Percentiles rank a stretch among this genome's conserved stretches.
Evolutionary conservation across 2,113 vertebrate genomes (phyloP).

Genomic region (Ophiodon elongatus): DNA sequence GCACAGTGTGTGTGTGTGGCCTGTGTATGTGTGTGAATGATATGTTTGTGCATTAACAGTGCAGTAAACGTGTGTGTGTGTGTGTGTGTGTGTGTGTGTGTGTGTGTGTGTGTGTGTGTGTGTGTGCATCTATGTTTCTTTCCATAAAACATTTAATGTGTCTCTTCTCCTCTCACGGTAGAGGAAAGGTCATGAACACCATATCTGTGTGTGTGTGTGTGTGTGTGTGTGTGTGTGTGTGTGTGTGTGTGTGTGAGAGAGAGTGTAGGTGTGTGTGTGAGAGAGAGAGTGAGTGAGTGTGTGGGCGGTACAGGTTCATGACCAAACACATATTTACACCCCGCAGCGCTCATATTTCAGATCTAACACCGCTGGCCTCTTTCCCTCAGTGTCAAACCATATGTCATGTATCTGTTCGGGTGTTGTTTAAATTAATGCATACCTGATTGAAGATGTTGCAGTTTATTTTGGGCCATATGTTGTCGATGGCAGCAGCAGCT

Average conservation of each 20-base stretch:
- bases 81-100: neutral
- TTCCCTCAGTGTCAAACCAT: neutral
- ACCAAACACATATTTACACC: conserved; percentile 16
- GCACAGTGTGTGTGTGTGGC: neutral
- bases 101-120: neutral
- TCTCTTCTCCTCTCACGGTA: neutral
- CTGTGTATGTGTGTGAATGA: neutral
- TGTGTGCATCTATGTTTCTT: neutral
- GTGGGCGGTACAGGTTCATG: conserved; percentile 14
- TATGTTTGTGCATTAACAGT: conserved; percentile 15
- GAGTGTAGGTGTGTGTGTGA: conserved; percentile 23
- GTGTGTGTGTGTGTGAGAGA: conserved; percentile 20
- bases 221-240: conserved; percentile 23
- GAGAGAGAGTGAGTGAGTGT: conserved; percentile 16
- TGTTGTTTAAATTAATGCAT: conserved; percentile 30
- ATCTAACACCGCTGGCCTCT: neutral
- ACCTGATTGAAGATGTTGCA: conserved; percentile 19
- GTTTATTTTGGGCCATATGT: conserved; percentile 31
- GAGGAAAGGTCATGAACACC: conserved; percentile 9
- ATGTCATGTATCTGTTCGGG: neutral
- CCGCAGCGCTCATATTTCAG: neutral
- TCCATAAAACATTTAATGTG: conserved; percentile 3
- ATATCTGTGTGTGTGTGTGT: conserved; percentile 19
- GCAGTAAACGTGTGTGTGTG: neutral
- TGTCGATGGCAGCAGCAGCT: conserved; percentile 4